Conservation (phyloP, 2,113 vertebrate species). For the Dromas ardeola region DNA sequence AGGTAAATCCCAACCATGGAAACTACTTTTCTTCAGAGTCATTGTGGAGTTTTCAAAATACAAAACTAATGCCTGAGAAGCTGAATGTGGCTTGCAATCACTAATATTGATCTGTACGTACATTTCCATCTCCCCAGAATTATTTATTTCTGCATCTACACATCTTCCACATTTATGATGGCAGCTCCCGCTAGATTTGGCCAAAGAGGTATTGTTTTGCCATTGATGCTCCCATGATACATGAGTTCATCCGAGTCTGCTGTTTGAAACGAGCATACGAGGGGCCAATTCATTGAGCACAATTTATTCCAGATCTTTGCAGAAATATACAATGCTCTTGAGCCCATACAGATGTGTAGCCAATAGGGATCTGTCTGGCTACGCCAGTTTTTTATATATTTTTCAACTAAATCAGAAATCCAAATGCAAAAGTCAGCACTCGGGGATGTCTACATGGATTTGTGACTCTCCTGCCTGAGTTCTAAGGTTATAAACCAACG, state of each 20-base stretch:
- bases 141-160: neutral
- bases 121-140: neutral
- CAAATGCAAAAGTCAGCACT: slow-evolving; percentile 41
- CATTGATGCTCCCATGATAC: neutral
- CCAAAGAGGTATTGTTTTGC: slow-evolving; percentile 10
- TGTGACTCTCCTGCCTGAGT: slow-evolving; percentile 23
- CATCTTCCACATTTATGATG: slow-evolving; percentile 16
- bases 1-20: neutral
- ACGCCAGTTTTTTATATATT: slow-evolving; percentile 38
- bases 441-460: neutral
- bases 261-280: slow-evolving; percentile 32
- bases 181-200: neutral
- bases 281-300: slow-evolving; percentile 59
- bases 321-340: slow-evolving; percentile 67
- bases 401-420: slow-evolving; percentile 64
- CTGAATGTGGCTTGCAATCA: neutral
- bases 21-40: neutral
- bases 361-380: slow-evolving; percentile 54
- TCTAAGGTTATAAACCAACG: neutral
- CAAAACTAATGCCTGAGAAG: neutral
- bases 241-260: slow-evolving; percentile 5
- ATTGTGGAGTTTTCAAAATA: neutral
- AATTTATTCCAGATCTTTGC: slow-evolving; percentile 70
- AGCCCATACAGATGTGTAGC: slow-evolving; percentile 51
- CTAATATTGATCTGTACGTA: neutral